Evolutionary conservation across 2,113 vertebrate genomes (phyloP), one percentile per base, ranked within the genome.

Genomic region (Xenopus tropicalis): DNA sequence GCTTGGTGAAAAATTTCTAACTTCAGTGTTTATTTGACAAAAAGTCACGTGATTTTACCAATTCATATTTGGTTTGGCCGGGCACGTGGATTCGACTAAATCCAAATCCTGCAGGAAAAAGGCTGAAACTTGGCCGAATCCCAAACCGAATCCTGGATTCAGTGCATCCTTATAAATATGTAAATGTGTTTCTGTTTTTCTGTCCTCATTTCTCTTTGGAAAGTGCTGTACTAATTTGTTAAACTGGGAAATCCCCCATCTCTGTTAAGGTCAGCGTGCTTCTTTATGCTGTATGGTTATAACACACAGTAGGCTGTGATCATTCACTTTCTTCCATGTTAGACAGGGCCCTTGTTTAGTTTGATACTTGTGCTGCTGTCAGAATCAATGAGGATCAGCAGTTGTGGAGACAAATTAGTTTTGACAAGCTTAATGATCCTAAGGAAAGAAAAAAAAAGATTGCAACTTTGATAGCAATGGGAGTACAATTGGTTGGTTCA

Each of bases 371-470:
- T 84, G 79, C 78, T 83, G 83, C 83, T 89, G 84, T 87, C 89
- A 85, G 81, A 89, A 71, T 80, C 85, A 90, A 78, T 86, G 82
- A 87, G 77, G 83, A 85, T 86, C 88, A 85, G 85, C 76, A 78
- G 85, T 86, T 86, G 80, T 84, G 83, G 81, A 87, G 83, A 90
- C 85, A 88, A 82, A 91, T 91, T 88, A 83, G 85, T 90, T 92
- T 89, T 90, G 89, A 91, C 88, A 90, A 84, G 87, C 82, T 85
- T 90, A 89, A 91, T 89, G 85, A 89, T 83, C 82, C 82, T 77
- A 81, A 2, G 61, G 81, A 86, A 20, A 58, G 52, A 61, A 5
- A 61, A 43, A 87, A 82, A 79, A 88, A 88, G 83, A 82, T 83
- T 84, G 77, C 79, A 79, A 82, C 82, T 83, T 83, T 86, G 82